Evolutionary conservation across 2,888 invertebrate genomes (phyloP).

Genomic region (Phyllotreta striolata): DNA sequence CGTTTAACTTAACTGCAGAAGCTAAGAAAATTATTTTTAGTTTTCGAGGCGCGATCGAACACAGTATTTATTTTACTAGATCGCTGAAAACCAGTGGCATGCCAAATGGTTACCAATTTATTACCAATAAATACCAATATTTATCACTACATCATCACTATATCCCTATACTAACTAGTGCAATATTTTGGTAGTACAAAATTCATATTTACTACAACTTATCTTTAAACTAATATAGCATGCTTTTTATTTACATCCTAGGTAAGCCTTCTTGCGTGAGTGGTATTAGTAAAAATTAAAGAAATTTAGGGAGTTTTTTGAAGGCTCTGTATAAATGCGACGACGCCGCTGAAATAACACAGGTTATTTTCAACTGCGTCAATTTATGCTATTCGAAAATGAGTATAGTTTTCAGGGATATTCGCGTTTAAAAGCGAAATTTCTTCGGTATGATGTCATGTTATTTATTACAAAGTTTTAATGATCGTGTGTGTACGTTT

Average conservation of each 20-base stretch:
- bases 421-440: conserved; percentile 33
- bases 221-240: no score
- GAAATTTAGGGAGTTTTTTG: neutral
- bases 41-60: conserved; percentile 9
- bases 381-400: conserved; percentile 25
- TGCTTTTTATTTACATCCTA: no score
- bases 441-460: conserved; percentile 36
- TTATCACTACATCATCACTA: neutral
- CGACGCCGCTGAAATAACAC: conserved; percentile 8
- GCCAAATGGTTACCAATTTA: neutral
- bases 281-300: neutral
- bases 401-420: conserved; percentile 32
- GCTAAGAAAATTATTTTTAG: conserved; percentile 19
- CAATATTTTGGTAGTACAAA: no score
- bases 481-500: conserved; percentile 11
- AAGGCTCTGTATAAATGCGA: neutral
- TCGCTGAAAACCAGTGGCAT: conserved; percentile 12
- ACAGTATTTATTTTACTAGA: conserved; percentile 15
- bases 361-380: conserved; percentile 18
- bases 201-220: no score
- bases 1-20: conserved; percentile 15
- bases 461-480: conserved; percentile 27
- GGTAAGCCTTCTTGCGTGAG: no score
- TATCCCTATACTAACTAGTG: neutral
- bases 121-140: neutral